Percentiles rank a stretch among this genome's conserved stretches.
These are phyloP conservation scores for Fabriciana adippe DNA, from an alignment of 2,888 invertebrate species.

Conservation along the genomic window DNA sequence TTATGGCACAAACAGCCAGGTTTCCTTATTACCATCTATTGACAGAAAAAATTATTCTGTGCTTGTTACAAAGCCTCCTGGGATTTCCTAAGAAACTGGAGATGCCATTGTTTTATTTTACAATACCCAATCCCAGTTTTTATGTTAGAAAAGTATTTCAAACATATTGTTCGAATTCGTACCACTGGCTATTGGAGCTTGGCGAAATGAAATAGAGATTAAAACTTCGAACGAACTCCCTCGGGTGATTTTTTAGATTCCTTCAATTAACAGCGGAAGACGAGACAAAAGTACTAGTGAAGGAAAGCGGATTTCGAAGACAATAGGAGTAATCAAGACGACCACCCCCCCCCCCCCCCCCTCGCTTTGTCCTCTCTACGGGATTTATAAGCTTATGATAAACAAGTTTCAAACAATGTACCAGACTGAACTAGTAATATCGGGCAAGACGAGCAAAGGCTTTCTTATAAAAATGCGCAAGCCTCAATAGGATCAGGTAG, in stretches of 20 bases:
- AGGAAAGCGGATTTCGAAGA: constrained; percentile 64
- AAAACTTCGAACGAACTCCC: constrained; percentile 29
- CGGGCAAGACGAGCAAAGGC: constrained; percentile 19
- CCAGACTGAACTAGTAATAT: constrained; percentile 29
- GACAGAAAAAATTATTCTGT: constrained; percentile 12
- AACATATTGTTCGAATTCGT: constrained; percentile 2
- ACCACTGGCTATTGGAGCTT: neutral
- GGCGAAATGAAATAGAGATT: constrained; percentile 23
- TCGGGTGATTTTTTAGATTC: constrained; percentile 39
- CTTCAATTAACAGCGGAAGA: constrained; percentile 47
- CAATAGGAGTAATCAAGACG: constrained; percentile 70
- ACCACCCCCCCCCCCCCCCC: constrained; percentile 44
- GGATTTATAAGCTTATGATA: constrained; percentile 58
- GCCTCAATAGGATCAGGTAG: constrained; percentile 25
- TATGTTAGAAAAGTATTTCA: neutral
- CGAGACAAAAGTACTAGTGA: constrained; percentile 59
- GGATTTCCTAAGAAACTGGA: constrained; percentile 2
- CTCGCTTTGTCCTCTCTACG: constrained; percentile 44
- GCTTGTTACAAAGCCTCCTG: neutral
- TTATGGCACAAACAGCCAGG: constrained; percentile 29
- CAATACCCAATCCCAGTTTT: neutral
- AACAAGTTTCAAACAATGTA: constrained; percentile 36
- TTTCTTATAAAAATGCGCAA: constrained; percentile 27
- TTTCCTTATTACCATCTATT: constrained; percentile 27
- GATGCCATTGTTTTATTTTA: constrained; percentile 12